Conservation (phyloP, 2,797 vertebrate species). For the Botia almorhae region DNA sequence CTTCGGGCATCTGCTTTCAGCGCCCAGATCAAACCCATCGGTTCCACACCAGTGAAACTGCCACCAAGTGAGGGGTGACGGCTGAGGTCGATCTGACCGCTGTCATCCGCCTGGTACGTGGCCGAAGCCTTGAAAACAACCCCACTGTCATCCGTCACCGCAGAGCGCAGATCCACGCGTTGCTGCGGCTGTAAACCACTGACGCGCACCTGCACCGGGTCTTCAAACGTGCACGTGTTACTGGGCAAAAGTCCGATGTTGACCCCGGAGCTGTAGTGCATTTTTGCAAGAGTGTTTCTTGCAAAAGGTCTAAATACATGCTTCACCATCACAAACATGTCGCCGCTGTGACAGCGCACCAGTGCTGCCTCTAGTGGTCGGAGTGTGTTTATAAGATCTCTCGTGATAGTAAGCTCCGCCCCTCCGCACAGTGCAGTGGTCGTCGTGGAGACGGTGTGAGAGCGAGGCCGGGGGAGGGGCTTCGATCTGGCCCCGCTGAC, state of each 20-base stretch:
- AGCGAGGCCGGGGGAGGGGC: slow-evolving; percentile 69
- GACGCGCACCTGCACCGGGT: slow-evolving; percentile 76
- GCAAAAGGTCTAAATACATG: rapidly evolving
- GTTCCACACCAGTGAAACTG: slow-evolving; percentile 81
- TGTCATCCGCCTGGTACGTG: slow-evolving; percentile 66
- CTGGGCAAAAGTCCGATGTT: slow-evolving; percentile 71
- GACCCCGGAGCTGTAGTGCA: slow-evolving; percentile 31
- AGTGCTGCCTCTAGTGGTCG: background rate
- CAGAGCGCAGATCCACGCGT: slow-evolving; percentile 67
- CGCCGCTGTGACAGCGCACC: background rate
- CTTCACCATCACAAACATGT: slow-evolving; percentile 35
- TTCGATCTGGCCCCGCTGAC: slow-evolving; percentile 8
- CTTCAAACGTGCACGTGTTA: slow-evolving; percentile 76
- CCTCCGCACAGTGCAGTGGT: no score
- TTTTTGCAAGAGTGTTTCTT: background rate
- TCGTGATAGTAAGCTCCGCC: no score
- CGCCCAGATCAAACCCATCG: slow-evolving; percentile 88
- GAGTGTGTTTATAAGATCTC: no score
- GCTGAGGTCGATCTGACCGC: slow-evolving; percentile 75
- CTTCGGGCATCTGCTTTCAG: slow-evolving; percentile 73
- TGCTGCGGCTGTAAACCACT: slow-evolving; percentile 74
- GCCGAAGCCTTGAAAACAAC: slow-evolving; percentile 70
- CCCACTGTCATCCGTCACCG: slow-evolving; percentile 71
- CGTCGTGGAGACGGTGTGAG: slow-evolving; percentile 78
- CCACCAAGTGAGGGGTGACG: slow-evolving; percentile 77